Base-by-base conservation (phyloP, 2,888 invertebrate species). In the Stictocephala bisonia region DNA sequence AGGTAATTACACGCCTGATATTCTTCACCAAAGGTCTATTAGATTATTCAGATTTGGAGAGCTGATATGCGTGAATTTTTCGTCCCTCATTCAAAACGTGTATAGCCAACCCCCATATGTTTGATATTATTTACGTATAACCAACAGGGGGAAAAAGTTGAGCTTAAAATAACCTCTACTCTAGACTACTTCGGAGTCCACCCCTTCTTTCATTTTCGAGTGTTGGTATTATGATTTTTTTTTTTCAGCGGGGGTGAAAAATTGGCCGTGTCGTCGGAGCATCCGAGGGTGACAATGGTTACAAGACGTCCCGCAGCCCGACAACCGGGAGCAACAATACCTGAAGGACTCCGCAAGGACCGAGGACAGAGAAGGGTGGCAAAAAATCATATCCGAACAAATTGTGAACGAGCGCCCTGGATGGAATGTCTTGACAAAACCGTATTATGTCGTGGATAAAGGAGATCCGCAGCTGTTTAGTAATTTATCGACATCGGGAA, bases 381-480 rank as follows among this genome's bases (percentile, higher is more conserved):
- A 70, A 69, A 71, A 71, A 71, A 71, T 71, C 58, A 71, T 71
- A 71, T 71, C 53, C 70, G 56, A 44, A 71, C 70, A 71, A 71
- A 71, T 71, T 71, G 70, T 71, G 64, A 64, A 44, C 13, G 40
- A 40, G 60, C 41, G 64, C 27, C 26, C 26, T 27, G 22, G 26
- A 22, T 40, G 40, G 64, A 64, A 64, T 64, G 41, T 44, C 3
- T n/a, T n/a, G 3, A 64, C 44, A 64, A 64, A 64, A 64, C 41
- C 26, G 64, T 27, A 64, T 64, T 64, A 64, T 64, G 64, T 44
- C 15, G 40, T 15, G 64, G n/a, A n/a, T n/a, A n/a, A n/a, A n/a
- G n/a, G n/a, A 31, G 44, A 44, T 24, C 64, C 26, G 64, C 64
- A 44, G 44, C 15, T 44, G 44, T 6, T 64, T 64, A 44, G 64